Evolutionary conservation across 2,797 vertebrate species (phyloP).

Genomic region (Clarias fuscus): DNA sequence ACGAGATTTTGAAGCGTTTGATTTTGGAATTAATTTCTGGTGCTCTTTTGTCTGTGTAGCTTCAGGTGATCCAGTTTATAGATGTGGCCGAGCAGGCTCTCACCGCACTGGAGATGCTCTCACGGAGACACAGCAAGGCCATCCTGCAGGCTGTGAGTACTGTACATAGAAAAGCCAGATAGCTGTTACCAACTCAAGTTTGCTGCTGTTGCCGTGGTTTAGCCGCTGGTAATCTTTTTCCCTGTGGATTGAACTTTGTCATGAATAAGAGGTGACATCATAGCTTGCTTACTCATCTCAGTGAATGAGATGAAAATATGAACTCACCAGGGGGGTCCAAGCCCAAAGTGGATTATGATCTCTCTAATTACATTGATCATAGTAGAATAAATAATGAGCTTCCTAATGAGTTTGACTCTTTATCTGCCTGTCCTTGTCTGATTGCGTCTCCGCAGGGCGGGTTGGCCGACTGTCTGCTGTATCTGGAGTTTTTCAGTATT

Average conservation of each 20-base stretch:
- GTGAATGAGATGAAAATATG: neutral
- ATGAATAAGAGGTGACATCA: neutral
- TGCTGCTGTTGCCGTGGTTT: neutral
- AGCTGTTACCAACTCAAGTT: neutral
- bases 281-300: neutral
- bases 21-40: neutral
- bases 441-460: slow-evolving; percentile 79
- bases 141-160: slow-evolving; percentile 96
- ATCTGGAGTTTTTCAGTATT: slow-evolving; percentile 99
- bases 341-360: neutral
- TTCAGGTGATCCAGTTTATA: slow-evolving; percentile 99
- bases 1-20: neutral
- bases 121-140: slow-evolving; percentile 98
- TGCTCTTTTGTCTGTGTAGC: slow-evolving; percentile 67
- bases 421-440: neutral
- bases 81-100: slow-evolving; percentile 98
- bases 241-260: neutral
- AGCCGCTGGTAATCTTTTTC: neutral
- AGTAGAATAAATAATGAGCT: too few relatives aligned
- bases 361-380: too few relatives aligned
- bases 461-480: slow-evolving; percentile 94
- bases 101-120: slow-evolving; percentile 98
- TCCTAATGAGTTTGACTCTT: neutral
- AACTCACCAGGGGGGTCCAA: neutral
- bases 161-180: neutral